These are phyloP conservation scores for Sylvicola fuscatus DNA, from an alignment of 2,888 invertebrate genomes.

Conservation along the genomic window DNA sequence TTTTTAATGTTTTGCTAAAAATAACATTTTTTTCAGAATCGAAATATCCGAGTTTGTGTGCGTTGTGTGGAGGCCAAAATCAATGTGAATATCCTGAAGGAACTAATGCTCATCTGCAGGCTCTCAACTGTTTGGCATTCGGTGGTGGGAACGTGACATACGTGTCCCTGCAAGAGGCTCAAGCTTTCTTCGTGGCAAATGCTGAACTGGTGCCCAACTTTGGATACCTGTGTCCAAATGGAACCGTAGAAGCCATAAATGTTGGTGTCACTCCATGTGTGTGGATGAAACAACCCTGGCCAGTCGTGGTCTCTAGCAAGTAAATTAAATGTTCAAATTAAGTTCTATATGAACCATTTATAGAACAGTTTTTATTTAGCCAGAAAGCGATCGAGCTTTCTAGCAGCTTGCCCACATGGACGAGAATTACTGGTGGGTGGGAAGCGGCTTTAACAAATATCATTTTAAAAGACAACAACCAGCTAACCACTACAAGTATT, in stretches of 20 bases:
- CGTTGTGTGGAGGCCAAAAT: constrained; percentile 20
- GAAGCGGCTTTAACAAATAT: constrained; percentile 12
- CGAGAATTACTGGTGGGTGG: constrained; percentile 8
- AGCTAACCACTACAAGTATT: constrained; percentile 3
- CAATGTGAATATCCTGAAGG: neutral
- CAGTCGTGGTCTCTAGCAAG: constrained; percentile 25
- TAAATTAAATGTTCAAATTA: constrained; percentile 1
- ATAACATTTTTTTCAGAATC: constrained; percentile 24
- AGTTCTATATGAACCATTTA: no score
- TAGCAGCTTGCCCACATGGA: constrained; percentile 11
- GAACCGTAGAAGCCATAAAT: constrained; percentile 11
- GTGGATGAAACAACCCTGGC: constrained; percentile 41
- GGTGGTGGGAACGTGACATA: constrained; percentile 33
- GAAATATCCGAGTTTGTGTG: constrained; percentile 32
- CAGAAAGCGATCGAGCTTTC: constrained; percentile 8
- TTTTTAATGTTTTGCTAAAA: constrained; percentile 7
- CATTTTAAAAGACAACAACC: constrained; percentile 6
- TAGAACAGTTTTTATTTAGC: no score
- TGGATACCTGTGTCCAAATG: constrained; percentile 18
- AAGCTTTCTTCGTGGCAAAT: constrained; percentile 17
- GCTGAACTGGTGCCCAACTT: constrained; percentile 9
- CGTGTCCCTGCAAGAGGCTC: constrained; percentile 24
- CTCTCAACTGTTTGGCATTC: constrained; percentile 30
- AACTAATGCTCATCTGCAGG: constrained; percentile 25
- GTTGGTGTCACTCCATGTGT: constrained; percentile 28